These are phyloP conservation scores for Drosophila punjabiensis DNA, from an alignment of 1,140 invertebrate genomes.

Conservation along the genomic window DNA sequence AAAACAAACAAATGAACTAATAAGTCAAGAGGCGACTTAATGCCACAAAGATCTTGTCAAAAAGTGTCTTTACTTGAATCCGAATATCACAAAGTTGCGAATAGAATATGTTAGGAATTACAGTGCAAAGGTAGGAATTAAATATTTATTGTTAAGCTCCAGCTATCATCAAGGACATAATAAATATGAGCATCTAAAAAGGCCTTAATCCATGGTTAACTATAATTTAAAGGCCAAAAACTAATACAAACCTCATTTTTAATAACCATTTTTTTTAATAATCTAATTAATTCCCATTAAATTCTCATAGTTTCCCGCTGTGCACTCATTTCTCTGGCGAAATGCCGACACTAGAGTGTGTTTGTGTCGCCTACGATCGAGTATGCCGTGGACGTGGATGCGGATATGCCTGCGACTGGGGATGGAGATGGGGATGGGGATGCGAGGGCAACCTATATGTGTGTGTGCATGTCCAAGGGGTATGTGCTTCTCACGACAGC, in stretches of 20 bases:
- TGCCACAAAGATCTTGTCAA: too few species aligned
- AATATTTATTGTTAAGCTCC: too few species aligned
- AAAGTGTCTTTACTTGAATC: too few species aligned
- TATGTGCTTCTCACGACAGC: conserved; percentile 73
- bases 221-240: neutral
- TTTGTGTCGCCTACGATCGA: conserved; percentile 77
- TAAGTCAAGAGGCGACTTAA: too few species aligned
- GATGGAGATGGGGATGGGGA: conserved; percentile 16
- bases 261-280: neutral
- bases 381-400: conserved; percentile 47
- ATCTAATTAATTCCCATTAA: neutral
- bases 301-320: conserved; percentile 1
- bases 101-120: too few species aligned
- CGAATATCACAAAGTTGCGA: too few species aligned
- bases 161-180: too few species aligned
- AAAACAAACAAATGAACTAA: too few species aligned
- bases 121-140: too few species aligned
- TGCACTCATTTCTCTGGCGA: conserved; percentile 39
- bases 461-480: conserved; percentile 33
- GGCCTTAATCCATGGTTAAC: neutral
- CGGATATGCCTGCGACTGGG: conserved; percentile 6
- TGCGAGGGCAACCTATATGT: conserved; percentile 24
- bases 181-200: too few species aligned
- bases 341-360: conserved; percentile 60
- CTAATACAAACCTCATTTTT: neutral